phyloP scores from a whole-genome alignment of 2,797 vertebrate genomes.

The Stomatorhinus walkeri region DNA sequence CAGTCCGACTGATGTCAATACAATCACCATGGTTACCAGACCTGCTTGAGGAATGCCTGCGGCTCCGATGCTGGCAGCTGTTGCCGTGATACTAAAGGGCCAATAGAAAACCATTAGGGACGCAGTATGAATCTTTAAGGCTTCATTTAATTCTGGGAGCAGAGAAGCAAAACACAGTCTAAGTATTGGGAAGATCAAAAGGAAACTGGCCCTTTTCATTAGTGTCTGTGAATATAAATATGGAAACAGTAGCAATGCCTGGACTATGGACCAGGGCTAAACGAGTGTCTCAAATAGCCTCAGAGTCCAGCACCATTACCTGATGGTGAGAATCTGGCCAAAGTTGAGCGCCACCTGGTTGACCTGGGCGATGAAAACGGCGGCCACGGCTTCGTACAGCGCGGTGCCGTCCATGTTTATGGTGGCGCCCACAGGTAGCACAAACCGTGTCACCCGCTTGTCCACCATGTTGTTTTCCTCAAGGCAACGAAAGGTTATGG shows the following conservation, averaged over 20 bases:
- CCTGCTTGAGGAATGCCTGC: constrained; percentile 96
- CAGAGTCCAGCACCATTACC: constrained; percentile 54
- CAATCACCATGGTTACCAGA: constrained; percentile 96
- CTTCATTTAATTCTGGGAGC: neutral
- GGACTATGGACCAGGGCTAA: neutral
- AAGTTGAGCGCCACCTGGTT: constrained; percentile 93
- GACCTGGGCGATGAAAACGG: constrained; percentile 96
- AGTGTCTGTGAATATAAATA: neutral
- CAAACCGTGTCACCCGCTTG: constrained; percentile 85
- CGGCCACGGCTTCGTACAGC: constrained; percentile 88
- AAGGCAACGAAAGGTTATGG: constrained; percentile 92
- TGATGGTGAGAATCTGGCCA: constrained; percentile 95
- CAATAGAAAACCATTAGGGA: constrained; percentile 19
- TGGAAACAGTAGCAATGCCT: neutral
- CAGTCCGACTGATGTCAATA: constrained; percentile 93
- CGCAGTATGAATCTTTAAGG: neutral
- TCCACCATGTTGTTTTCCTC: constrained; percentile 90
- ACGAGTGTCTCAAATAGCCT: neutral
- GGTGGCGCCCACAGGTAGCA: constrained; percentile 89
- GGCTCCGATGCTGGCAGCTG: constrained; percentile 92
- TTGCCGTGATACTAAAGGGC: constrained; percentile 82
- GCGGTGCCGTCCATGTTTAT: constrained; percentile 98
- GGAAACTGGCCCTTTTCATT: neutral
- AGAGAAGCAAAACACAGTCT: neutral
- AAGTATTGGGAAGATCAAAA: neutral